phyloP scores from a whole-genome alignment of 2,113 vertebrate species.

The Phyllostomus hastatus region DNA sequence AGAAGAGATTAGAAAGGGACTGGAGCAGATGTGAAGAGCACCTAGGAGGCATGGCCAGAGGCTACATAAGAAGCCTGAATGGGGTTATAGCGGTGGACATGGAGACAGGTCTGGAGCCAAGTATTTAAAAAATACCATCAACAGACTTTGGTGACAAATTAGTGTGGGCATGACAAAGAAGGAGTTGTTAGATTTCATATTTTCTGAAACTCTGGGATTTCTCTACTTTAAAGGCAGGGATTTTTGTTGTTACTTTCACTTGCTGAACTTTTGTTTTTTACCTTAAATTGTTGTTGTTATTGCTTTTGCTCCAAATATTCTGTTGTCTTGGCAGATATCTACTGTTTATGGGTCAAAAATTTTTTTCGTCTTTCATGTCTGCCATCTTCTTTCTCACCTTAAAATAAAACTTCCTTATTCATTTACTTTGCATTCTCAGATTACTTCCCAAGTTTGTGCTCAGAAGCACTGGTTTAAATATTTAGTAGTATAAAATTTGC shows the following conservation, averaged over 20 bases:
- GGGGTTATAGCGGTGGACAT: accelerated
- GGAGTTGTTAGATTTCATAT: not conserved
- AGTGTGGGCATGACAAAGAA: not conserved
- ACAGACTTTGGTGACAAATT: not conserved
- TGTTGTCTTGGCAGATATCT: not conserved
- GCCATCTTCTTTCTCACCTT: not conserved
- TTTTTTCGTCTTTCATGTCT: not conserved
- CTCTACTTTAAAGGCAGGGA: not conserved
- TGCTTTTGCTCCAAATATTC: not conserved
- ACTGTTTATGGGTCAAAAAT: not conserved
- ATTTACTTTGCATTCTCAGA: not conserved
- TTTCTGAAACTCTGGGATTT: not conserved
- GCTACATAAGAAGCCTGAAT: not conserved
- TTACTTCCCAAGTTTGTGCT: constrained; percentile 14
- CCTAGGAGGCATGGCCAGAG: not conserved
- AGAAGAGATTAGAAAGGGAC: not conserved
- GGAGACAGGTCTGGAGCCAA: not conserved
- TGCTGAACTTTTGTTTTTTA: not conserved
- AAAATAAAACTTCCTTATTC: not conserved
- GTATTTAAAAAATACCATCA: not conserved
- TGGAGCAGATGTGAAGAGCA: not conserved
- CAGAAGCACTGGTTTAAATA: constrained; percentile 40
- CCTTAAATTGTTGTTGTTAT: not conserved
- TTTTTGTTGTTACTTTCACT: not conserved
- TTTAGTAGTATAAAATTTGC: not conserved